A percentile compares a stretch with the other conserved stretches of the same genome.
Evolutionary conservation across 2,888 invertebrate species (phyloP).

Genomic region (Drosophila bunnanda): DNA sequence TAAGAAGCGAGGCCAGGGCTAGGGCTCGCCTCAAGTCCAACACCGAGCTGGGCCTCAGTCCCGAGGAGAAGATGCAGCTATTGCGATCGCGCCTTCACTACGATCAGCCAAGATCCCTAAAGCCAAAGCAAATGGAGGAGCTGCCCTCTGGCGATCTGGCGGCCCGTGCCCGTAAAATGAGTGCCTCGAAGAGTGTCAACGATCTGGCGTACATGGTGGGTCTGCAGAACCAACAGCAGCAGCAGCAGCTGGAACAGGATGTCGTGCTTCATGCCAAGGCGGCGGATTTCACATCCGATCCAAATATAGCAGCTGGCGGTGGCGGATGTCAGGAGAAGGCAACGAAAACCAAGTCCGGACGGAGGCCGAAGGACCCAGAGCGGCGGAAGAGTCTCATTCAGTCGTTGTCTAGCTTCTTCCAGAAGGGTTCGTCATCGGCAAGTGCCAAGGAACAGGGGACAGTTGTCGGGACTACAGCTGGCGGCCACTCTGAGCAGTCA

Average conservation of each 20-base stretch:
- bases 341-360: slow-evolving; percentile 64
- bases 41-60: slow-evolving; percentile 90
- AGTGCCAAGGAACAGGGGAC: slow-evolving; percentile 55
- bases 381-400: slow-evolving; percentile 93
- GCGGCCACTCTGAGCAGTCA: slow-evolving; percentile 87
- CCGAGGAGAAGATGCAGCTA: slow-evolving; percentile 87
- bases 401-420: slow-evolving; percentile 93
- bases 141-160: slow-evolving; percentile 49
- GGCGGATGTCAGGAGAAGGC: slow-evolving; percentile 42
- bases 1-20: slow-evolving; percentile 88
- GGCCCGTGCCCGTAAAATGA: slow-evolving; percentile 83
- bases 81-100: slow-evolving; percentile 85
- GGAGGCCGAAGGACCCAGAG: slow-evolving; percentile 87
- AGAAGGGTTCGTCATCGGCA: slow-evolving; percentile 86
- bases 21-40: slow-evolving; percentile 89
- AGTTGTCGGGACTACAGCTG: slow-evolving; percentile 74
- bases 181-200: slow-evolving; percentile 84
- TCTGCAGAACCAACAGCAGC: slow-evolving; percentile 60
- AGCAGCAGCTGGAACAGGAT: slow-evolving; percentile 51
- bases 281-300: slow-evolving; percentile 86
- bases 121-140: slow-evolving; percentile 48
- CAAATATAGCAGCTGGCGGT: slow-evolving; percentile 84
- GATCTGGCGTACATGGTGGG: slow-evolving; percentile 81
- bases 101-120: slow-evolving; percentile 58
- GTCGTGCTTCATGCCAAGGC: slow-evolving; percentile 59